Evolutionary conservation across 2,113 vertebrate species (phyloP).

Genomic region (Castor canadensis): DNA sequence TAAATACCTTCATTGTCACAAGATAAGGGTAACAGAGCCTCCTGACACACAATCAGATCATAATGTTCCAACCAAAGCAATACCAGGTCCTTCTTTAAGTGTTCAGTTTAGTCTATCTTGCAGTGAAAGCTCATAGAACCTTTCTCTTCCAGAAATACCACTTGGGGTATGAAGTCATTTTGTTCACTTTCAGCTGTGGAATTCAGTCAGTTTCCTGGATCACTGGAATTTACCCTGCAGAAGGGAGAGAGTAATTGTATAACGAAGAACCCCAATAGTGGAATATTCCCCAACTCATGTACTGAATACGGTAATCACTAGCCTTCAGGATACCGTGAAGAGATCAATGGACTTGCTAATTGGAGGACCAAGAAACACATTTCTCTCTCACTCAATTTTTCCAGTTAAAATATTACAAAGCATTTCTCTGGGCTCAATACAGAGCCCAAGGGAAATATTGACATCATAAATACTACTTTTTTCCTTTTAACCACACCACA

Average conservation of each 20-base stretch:
- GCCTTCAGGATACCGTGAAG: neutral
- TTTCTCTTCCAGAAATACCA: constrained; percentile 1
- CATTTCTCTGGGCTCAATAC: constrained; percentile 41
- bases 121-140: neutral
- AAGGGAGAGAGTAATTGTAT: neutral
- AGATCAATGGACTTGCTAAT: constrained; percentile 50
- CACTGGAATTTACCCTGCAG: neutral
- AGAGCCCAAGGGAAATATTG: constrained; percentile 57
- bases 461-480: constrained; percentile 36
- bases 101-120: neutral
- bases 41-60: neutral
- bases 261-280: neutral
- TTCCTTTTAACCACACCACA: neutral
- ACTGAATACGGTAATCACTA: neutral
- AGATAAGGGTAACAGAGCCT: neutral
- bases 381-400: constrained; percentile 49
- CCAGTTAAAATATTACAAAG: constrained; percentile 70
- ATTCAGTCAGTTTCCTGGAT: neutral
- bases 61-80: neutral
- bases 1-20: neutral
- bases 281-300: neutral
- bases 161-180: neutral
- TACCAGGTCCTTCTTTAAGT: neutral
- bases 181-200: neutral
- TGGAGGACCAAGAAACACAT: constrained; percentile 31